Conservation (phyloP, 2,797 vertebrate species). For the Merluccius polli region DNA sequence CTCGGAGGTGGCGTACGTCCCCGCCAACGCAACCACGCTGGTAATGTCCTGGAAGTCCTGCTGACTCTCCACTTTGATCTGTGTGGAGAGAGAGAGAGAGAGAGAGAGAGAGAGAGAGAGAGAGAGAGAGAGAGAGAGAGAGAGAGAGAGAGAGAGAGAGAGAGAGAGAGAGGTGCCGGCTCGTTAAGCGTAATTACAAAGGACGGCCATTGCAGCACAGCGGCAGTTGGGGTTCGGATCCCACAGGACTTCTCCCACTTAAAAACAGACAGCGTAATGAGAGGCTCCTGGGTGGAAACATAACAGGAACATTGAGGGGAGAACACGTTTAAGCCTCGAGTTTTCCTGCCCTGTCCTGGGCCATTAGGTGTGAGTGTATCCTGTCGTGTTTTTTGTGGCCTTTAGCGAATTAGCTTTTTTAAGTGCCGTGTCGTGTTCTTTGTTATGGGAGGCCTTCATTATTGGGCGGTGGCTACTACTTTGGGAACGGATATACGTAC, state of each 20-base stretch:
- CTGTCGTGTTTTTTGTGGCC: not conserved
- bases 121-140: not conserved
- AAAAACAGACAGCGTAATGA: conserved; percentile 44
- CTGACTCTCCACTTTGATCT: conserved; percentile 96
- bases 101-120: not conserved
- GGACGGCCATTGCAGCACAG: conserved; percentile 18
- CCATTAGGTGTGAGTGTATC: not conserved
- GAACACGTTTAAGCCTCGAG: too few species aligned
- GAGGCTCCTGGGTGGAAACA: conserved; percentile 46
- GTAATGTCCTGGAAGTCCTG: conserved; percentile 94
- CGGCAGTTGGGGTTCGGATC: conserved; percentile 36
- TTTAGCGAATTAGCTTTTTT: not conserved
- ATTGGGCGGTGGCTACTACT: too few species aligned
- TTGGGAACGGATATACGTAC: too few species aligned
- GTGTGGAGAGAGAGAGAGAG: not conserved
- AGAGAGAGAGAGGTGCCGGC: conserved; percentile 22
- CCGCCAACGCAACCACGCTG: conserved; percentile 90
- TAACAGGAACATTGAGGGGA: not conserved
- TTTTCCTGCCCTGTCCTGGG: not conserved
- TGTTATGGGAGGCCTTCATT: not conserved
- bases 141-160: not conserved
- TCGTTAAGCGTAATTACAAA: conserved; percentile 49
- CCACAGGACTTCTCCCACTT: conserved; percentile 29
- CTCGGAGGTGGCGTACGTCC: conserved; percentile 91
- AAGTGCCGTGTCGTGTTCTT: not conserved